Conservation (phyloP, 2,888 invertebrate species). For the Mythimna loreyi region DNA sequence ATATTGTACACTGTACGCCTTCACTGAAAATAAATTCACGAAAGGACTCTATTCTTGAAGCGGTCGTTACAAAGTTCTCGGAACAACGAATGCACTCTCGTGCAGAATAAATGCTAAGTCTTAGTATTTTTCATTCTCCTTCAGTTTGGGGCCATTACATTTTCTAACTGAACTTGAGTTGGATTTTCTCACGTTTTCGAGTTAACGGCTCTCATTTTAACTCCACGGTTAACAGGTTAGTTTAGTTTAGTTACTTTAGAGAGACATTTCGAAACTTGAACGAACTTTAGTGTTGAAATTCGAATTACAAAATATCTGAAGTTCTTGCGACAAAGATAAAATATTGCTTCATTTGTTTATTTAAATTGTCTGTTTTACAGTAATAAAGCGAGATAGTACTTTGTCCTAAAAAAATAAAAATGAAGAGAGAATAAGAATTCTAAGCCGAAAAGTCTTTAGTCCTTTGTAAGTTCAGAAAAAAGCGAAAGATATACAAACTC, state of each 20-base stretch:
- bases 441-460: neutral
- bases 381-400: neutral
- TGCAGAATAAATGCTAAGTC: constrained; percentile 37
- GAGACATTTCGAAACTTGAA: neutral
- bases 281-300: neutral
- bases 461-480: constrained; percentile 13
- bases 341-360: neutral
- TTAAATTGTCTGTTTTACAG: neutral
- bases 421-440: neutral
- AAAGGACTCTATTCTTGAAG: constrained; percentile 20
- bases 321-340: neutral
- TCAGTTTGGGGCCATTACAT: constrained; percentile 51
- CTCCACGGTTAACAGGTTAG: constrained; percentile 5
- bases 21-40: constrained; percentile 24
- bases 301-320: neutral
- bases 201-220: constrained; percentile 45
- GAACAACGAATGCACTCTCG: constrained; percentile 33
- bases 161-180: constrained; percentile 28
- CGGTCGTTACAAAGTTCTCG: constrained; percentile 36
- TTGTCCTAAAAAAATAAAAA: constrained; percentile 3
- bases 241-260: constrained; percentile 5
- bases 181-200: constrained; percentile 46
- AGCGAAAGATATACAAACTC: constrained; percentile 13
- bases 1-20: constrained; percentile 22
- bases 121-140: constrained; percentile 41